phyloP scores from a whole-genome alignment of 35 echinoderm and acorn worm species.

The Diadema setosum region DNA sequence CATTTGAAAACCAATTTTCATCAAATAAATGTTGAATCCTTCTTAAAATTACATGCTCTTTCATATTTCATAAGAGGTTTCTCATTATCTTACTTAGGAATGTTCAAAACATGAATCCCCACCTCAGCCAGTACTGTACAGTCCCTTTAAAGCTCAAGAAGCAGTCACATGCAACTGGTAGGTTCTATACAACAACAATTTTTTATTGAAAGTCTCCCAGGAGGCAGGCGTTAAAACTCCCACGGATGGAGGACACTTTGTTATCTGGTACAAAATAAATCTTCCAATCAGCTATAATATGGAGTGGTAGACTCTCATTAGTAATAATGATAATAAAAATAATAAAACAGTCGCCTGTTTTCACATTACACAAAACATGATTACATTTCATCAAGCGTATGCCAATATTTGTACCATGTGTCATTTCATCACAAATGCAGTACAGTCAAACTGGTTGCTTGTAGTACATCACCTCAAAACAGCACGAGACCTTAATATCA shows the following conservation, averaged over 20 bases:
- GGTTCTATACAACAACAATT: slow-evolving; percentile 19
- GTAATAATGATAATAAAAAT: slow-evolving; percentile 6
- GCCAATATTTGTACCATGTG: neutral
- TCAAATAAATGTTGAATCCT: too few relatives aligned
- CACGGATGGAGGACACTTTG: slow-evolving; percentile 20
- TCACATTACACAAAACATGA: slow-evolving; percentile 17
- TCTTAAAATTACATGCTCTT: too few relatives aligned
- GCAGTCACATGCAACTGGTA: neutral
- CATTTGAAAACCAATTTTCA: too few relatives aligned
- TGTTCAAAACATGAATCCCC: too few relatives aligned
- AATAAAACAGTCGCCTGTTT: neutral
- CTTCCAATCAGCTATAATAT: neutral
- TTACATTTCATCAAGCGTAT: neutral
- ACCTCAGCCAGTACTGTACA: neutral
- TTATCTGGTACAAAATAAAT: slow-evolving; percentile 29
- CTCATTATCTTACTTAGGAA: too few relatives aligned
- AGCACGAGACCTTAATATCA: too few relatives aligned
- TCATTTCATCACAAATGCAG: neutral
- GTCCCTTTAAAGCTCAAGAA: neutral
- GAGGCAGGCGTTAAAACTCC: neutral
- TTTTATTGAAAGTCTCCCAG: slow-evolving; percentile 11
- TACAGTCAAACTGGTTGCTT: slow-evolving; percentile 15
- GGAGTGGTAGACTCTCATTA: neutral
- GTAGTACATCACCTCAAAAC: neutral
- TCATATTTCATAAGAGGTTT: too few relatives aligned